Percentiles rank a stretch among this genome's conserved stretches.
phyloP scores from a whole-genome alignment of 2,113 vertebrate species.

The Anguilla japonica region DNA sequence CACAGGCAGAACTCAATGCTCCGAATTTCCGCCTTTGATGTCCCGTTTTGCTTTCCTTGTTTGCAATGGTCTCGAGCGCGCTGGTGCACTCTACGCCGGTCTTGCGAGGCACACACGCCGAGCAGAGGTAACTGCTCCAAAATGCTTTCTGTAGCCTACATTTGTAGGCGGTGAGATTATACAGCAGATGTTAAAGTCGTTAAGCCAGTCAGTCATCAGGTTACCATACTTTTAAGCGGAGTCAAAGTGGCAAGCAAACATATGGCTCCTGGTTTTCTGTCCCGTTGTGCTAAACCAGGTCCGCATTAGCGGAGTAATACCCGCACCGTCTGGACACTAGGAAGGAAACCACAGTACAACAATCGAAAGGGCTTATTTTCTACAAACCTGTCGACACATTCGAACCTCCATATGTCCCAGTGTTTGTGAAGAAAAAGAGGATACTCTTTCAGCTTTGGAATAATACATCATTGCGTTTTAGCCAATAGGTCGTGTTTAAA shows the following conservation, averaged over 20 bases:
- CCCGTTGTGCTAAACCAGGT: not conserved
- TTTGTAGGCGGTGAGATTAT: not conserved
- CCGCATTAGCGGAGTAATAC: not conserved
- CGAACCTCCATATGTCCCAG: not conserved
- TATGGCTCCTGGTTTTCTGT: slow-evolving; percentile 23
- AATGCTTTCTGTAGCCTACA: not conserved
- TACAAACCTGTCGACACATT: not conserved
- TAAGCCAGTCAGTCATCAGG: slow-evolving; percentile 28
- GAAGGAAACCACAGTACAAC: not conserved
- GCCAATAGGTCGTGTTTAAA: not conserved
- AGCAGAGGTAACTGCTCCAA: not conserved
- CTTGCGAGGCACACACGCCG: not conserved
- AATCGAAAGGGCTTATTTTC: not conserved
- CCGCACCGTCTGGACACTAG: not conserved
- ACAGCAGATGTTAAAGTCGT: slow-evolving; percentile 34
- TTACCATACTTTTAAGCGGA: slow-evolving; percentile 17
- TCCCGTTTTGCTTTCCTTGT: not conserved
- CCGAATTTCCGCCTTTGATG: slow-evolving; percentile 11
- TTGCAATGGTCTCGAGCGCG: not conserved
- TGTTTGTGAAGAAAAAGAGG: not conserved
- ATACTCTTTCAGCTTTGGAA: not conserved
- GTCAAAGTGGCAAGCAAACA: slow-evolving; percentile 15
- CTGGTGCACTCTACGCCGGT: no score
- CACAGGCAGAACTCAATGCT: slow-evolving; percentile 39
- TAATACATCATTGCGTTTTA: not conserved